These are phyloP conservation scores for Enoplolaimus lenunculus DNA, from an alignment of 2,888 invertebrate species.

Conservation along the genomic window DNA sequence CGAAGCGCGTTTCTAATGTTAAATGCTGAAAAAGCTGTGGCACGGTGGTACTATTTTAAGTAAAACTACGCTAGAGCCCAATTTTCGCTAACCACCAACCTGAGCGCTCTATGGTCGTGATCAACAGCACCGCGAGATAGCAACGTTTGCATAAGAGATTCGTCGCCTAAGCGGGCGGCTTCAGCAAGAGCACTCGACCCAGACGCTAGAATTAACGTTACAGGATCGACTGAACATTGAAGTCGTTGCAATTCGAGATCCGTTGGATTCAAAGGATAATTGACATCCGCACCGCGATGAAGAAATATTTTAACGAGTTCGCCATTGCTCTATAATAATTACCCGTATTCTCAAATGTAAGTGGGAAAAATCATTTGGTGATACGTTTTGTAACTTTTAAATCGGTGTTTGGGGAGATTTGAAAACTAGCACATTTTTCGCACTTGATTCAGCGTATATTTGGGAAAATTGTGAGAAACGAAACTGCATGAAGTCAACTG, in stretches of 20 bases:
- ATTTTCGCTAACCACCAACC: too few relatives aligned
- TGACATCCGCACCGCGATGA: constrained; percentile 63
- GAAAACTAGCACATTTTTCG: too few relatives aligned
- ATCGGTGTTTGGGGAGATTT: not conserved
- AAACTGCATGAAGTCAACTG: too few relatives aligned
- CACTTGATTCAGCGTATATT: too few relatives aligned
- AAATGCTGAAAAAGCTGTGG: too few relatives aligned
- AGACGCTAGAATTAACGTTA: constrained; percentile 9
- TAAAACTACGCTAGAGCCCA: too few relatives aligned
- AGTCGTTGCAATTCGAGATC: constrained; percentile 35
- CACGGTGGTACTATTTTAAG: too few relatives aligned
- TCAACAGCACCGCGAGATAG: constrained; percentile 69
- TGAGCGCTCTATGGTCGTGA: constrained; percentile 64
- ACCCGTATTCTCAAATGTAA: too few relatives aligned
- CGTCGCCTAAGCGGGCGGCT: constrained; percentile 56
- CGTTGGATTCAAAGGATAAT: constrained; percentile 50
- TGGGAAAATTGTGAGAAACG: too few relatives aligned
- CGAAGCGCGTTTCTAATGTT: too few relatives aligned
- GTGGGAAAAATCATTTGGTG: not conserved
- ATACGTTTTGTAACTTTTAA: too few relatives aligned
- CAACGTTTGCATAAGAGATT: constrained; percentile 59
- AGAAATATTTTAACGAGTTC: constrained; percentile 20
- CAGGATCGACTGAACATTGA: not conserved
- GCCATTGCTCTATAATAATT: not conserved
- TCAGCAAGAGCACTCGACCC: constrained; percentile 51